phyloP scores from a whole-genome alignment of 2,888 invertebrate genomes.

The Phaonia tiefii region DNA sequence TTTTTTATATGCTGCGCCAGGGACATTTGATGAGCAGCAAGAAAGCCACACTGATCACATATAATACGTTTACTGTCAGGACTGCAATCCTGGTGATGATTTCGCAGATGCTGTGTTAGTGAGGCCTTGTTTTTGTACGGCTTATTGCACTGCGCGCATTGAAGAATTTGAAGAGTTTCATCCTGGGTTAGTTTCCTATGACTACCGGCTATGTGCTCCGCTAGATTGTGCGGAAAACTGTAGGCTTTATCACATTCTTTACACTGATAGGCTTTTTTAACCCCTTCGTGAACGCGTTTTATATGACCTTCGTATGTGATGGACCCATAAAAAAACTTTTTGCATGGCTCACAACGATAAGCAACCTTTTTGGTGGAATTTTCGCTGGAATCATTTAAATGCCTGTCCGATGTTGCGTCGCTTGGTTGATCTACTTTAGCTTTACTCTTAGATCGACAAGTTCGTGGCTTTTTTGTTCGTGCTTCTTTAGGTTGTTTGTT shows the following conservation, averaged over 20 bases:
- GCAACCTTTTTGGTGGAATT: constrained; percentile 36
- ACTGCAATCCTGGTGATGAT: constrained; percentile 41
- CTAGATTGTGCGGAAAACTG: constrained; percentile 55
- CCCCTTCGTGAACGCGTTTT: constrained; percentile 53
- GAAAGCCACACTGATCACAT: constrained; percentile 66
- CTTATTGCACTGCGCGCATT: constrained; percentile 57
- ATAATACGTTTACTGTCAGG: constrained; percentile 34
- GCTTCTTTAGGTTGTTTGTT: not conserved
- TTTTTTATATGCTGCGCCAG: constrained; percentile 60
- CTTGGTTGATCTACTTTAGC: constrained; percentile 17
- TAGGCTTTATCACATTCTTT: constrained; percentile 60
- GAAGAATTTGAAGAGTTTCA: constrained; percentile 26
- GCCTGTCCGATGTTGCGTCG: not conserved
- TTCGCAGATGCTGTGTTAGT: constrained; percentile 56
- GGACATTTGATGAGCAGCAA: constrained; percentile 55
- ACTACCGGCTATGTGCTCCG: constrained; percentile 54
- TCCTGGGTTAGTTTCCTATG: too few species aligned
- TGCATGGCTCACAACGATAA: constrained; percentile 58
- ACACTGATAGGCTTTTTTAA: constrained; percentile 55
- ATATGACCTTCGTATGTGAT: constrained; percentile 61
- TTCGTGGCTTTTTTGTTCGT: not conserved
- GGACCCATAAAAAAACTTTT: constrained; percentile 58
- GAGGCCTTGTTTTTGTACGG: constrained; percentile 57
- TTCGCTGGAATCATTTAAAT: not conserved
- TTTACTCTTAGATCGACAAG: not conserved